Percentiles rank a stretch among this genome's conserved stretches.
Conservation (phyloP, 35 echinoderm and acorn worm species). For the Apostichopus parvimensis region DNA sequence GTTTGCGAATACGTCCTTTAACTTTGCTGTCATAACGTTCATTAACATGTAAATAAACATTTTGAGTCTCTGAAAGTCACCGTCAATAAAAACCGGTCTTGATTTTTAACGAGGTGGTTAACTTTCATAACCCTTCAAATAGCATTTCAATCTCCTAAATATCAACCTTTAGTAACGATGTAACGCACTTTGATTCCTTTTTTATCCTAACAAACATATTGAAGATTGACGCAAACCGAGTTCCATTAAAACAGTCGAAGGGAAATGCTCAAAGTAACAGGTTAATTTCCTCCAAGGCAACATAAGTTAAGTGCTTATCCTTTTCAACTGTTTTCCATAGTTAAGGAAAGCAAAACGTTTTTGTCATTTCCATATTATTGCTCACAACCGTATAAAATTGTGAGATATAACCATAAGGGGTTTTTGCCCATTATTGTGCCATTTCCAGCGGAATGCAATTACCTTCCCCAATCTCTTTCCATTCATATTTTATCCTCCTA, state of each 20-base stretch:
- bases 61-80: no score
- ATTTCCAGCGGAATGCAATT: not conserved
- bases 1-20: no score
- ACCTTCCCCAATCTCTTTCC: slow-evolving; percentile 25
- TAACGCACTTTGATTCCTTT: not conserved
- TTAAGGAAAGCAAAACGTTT: not conserved
- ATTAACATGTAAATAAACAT: no score
- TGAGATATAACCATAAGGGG: not conserved
- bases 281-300: not conserved
- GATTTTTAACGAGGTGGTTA: no score
- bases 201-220: not conserved
- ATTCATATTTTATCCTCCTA: slow-evolving; percentile 40
- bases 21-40: no score
- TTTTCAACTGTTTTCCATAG: not conserved
- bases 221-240: not conserved
- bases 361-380: slow-evolving; percentile 23
- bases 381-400: not conserved
- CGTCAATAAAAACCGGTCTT: no score
- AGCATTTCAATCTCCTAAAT: no score
- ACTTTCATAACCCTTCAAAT: no score
- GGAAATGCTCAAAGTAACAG: not conserved
- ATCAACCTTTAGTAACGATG: not conserved
- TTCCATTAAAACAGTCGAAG: no score
- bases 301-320: not conserved
- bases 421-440: slow-evolving; percentile 4